phyloP scores from a whole-genome alignment of 1,140 invertebrate genomes.

The Planococcus citri region DNA sequence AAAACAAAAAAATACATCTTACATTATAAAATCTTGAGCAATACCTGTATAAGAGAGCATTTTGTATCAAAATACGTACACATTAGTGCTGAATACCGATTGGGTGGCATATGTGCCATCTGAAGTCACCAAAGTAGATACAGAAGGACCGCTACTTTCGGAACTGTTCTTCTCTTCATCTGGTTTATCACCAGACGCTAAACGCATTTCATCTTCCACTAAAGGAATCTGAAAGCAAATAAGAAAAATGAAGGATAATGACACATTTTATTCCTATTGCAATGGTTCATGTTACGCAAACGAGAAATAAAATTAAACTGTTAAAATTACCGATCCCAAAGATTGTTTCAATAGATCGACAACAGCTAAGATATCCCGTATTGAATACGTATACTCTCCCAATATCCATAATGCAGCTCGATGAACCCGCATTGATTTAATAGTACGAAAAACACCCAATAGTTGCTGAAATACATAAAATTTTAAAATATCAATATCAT shows the following conservation, averaged over 20 bases:
- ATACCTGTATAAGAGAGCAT: background rate
- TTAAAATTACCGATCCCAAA: constrained; percentile 54
- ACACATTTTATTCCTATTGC: background rate
- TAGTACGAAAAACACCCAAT: constrained; percentile 66
- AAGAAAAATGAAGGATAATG: background rate
- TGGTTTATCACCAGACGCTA: constrained; percentile 51
- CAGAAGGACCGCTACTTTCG: constrained; percentile 10
- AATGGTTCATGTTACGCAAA: background rate
- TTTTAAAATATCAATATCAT: constrained; percentile 13
- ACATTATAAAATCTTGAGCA: background rate
- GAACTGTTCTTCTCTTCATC: constrained; percentile 35
- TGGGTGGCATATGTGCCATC: constrained; percentile 99
- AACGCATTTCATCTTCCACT: constrained; percentile 73
- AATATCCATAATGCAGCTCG: constrained; percentile 95
- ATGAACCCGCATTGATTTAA: constrained; percentile 76
- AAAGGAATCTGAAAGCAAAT: constrained; percentile 71
- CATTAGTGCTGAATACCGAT: constrained; percentile 78
- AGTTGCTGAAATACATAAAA: constrained; percentile 43
- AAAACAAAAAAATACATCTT: constrained; percentile 15
- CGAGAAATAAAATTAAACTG: constrained; percentile 9
- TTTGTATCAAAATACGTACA: constrained; percentile 37
- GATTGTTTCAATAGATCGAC: constrained; percentile 60
- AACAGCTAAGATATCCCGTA: constrained; percentile 65
- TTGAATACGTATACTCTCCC: constrained; percentile 79
- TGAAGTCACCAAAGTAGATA: constrained; percentile 68